Conservation (phyloP, 92 coral and sea anemone genomes). For the Blastomussa wellsi region DNA sequence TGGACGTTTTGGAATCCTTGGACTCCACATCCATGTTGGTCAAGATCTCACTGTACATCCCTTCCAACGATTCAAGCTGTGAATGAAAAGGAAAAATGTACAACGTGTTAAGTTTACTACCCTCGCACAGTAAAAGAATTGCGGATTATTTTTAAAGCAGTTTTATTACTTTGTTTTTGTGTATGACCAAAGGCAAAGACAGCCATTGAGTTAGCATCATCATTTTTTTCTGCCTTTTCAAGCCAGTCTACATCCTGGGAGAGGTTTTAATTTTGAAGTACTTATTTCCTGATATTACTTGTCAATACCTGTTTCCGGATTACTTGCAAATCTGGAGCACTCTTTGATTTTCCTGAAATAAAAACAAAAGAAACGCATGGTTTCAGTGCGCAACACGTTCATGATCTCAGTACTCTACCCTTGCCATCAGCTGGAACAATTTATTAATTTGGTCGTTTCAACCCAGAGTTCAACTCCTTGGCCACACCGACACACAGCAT, state of each 20-base stretch:
- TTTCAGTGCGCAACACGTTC: no score
- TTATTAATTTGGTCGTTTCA: no score
- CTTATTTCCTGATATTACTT: background rate
- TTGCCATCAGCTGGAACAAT: no score
- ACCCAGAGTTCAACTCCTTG: no score
- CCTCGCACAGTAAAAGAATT: background rate
- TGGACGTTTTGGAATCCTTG: constrained; percentile 54
- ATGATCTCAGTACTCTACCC: no score
- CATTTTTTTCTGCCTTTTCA: background rate
- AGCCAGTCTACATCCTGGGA: background rate
- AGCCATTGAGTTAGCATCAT: background rate
- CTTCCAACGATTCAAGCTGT: constrained; percentile 75
- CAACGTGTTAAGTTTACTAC: background rate
- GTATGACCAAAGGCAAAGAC: no score
- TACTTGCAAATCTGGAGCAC: constrained; percentile 53
- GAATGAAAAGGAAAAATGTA: background rate
- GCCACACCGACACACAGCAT: no score
- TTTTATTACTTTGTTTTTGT: no score
- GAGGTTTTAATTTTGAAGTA: background rate
- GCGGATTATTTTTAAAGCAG: no score
- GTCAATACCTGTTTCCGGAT: constrained; percentile 58
- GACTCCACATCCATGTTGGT: constrained; percentile 58
- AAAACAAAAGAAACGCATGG: background rate
- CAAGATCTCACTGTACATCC: constrained; percentile 80
- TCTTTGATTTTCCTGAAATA: constrained; percentile 43